A percentile compares a stretch with the other conserved stretches of the same genome.
Evolutionary conservation across 2,888 invertebrate genomes (phyloP).

Genomic region (Gnatocerus cornutus): DNA sequence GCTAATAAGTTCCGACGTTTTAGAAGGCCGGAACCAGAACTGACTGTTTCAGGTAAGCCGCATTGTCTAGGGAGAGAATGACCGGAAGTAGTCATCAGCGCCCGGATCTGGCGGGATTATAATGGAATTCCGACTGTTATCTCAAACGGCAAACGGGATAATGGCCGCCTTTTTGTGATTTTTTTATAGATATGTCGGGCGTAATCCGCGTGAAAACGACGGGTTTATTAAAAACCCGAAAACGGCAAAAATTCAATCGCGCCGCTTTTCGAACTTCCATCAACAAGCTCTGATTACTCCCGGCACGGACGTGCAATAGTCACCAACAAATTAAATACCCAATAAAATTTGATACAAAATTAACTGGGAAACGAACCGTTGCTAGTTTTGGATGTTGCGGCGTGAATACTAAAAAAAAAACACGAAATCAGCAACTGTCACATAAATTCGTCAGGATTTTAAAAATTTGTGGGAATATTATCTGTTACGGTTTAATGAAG

Average conservation of each 20-base stretch:
- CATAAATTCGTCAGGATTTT: too few species aligned
- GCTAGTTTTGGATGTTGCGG: not conserved
- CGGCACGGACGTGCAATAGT: constrained; percentile 12
- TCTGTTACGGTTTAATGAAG: too few species aligned
- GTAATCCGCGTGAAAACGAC: constrained; percentile 14
- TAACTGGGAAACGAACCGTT: constrained; percentile 3
- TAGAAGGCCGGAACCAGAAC: constrained; percentile 52
- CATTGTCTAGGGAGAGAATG: constrained; percentile 57
- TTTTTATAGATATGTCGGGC: constrained; percentile 12
- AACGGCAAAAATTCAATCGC: not conserved
- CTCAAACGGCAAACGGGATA: constrained; percentile 39
- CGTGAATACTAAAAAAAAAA: too few species aligned
- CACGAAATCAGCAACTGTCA: too few species aligned
- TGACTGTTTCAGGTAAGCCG: constrained; percentile 58
- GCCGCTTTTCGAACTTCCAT: not conserved
- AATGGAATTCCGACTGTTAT: constrained; percentile 53
- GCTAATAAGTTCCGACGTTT: constrained; percentile 47
- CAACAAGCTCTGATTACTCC: not conserved
- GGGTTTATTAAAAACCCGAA: constrained; percentile 10
- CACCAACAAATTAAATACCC: constrained; percentile 27
- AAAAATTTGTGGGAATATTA: too few species aligned
- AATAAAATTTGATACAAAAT: constrained; percentile 29
- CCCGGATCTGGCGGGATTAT: constrained; percentile 57
- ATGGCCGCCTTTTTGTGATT: constrained; percentile 18
- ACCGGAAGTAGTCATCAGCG: constrained; percentile 57